A percentile compares a stretch with the other conserved stretches of the same genome.
Evolutionary conservation across 2,797 vertebrate species (phyloP).

Genomic region (Mycteria americana): DNA sequence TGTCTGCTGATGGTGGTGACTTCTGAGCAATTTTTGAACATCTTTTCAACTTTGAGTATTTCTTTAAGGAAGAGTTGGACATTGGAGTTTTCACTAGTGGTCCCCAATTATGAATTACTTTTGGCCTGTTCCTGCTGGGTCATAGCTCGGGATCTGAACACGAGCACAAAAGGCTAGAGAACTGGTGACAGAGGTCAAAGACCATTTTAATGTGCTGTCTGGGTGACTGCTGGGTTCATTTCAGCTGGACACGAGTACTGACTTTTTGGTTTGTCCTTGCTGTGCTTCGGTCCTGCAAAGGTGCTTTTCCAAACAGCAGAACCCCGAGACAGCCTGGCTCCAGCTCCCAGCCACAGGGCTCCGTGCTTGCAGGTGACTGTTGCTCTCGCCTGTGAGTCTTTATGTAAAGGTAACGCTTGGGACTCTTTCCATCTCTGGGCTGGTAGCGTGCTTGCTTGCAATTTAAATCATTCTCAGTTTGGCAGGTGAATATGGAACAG

Average conservation of each 20-base stretch:
- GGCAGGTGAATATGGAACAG: neutral
- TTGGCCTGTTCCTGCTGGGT: neutral
- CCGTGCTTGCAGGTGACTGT: neutral
- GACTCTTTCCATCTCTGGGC: neutral
- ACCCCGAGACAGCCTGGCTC: neutral
- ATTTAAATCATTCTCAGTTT: neutral
- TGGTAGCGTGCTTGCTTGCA: neutral
- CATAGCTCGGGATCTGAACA: neutral
- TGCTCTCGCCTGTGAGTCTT: neutral
- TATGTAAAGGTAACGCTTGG: neutral
- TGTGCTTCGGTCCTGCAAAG: neutral
- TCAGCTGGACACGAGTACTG: neutral
- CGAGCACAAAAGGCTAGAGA: neutral
- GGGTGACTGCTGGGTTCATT: neutral
- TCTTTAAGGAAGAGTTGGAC: neutral
- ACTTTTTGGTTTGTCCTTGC: neutral
- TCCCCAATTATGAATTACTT: neutral
- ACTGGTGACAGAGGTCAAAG: neutral
- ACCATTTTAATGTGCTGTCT: fast-evolving
- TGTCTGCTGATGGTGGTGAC: neutral
- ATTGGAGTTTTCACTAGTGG: neutral
- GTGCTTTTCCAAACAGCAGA: neutral
- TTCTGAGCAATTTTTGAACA: neutral
- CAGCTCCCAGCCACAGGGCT: neutral
- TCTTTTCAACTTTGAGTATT: neutral